A percentile compares a stretch with the other conserved stretches of the same genome.
Evolutionary conservation across 2,888 invertebrate species (phyloP).

Genomic region (Apamea monoglypha): DNA sequence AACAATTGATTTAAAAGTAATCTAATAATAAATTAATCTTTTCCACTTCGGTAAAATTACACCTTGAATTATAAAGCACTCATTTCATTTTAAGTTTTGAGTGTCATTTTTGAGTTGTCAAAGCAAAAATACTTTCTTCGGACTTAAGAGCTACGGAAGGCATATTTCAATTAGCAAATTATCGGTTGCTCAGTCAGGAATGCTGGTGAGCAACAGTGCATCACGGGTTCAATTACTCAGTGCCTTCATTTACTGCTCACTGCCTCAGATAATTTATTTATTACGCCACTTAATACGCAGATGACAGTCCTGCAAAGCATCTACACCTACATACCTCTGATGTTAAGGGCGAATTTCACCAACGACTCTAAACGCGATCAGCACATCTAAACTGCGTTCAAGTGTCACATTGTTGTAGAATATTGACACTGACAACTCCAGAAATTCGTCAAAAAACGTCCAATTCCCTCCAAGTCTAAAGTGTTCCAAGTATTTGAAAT

Average conservation of each 20-base stretch:
- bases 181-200: slow-evolving; percentile 18
- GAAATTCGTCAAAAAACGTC: neutral
- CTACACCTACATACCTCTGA: neutral
- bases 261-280: slow-evolving; percentile 33
- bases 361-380: neutral
- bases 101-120: neutral
- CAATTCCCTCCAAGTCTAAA: neutral
- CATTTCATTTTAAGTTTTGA: neutral
- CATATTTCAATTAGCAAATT: slow-evolving; percentile 22
- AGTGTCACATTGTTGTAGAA: neutral
- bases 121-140: neutral
- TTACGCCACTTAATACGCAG: slow-evolving; percentile 33
- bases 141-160: neutral
- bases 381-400: neutral
- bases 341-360: too few relatives aligned
- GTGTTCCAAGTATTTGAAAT: slow-evolving; percentile 36
- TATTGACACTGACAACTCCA: neutral
- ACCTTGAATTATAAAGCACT: too few relatives aligned
- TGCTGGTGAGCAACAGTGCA: slow-evolving; percentile 25
- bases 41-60: too few relatives aligned
- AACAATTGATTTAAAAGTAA: too few relatives aligned
- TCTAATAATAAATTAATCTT: neutral
- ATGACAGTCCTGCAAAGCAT: slow-evolving; percentile 37
- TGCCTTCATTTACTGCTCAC: slow-evolving; percentile 24
- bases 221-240: slow-evolving; percentile 1